phyloP scores from a whole-genome alignment of 2,888 invertebrate genomes.

The Drosophila austrosaltans region DNA sequence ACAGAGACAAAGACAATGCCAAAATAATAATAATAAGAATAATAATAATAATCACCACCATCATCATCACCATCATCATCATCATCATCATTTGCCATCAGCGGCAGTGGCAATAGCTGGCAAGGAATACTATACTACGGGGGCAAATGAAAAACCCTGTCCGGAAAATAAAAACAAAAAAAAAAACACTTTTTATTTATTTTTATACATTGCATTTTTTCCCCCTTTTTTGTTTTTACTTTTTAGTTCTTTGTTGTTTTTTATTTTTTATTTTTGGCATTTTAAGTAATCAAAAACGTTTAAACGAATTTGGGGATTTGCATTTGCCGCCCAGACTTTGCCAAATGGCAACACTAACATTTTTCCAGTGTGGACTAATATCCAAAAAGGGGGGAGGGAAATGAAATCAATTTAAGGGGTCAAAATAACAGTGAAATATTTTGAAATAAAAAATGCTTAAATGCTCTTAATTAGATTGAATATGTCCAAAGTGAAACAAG shows the following conservation, averaged over 20 bases:
- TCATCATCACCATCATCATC: constrained; percentile 55
- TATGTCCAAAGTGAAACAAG: too few relatives aligned
- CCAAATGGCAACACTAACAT: too few relatives aligned
- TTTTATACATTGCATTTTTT: constrained; percentile 8
- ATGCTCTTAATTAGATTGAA: too few relatives aligned
- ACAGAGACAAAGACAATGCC: constrained; percentile 33
- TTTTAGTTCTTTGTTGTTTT: constrained; percentile 14
- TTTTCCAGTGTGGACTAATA: too few relatives aligned
- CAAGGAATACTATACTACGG: constrained; percentile 56
- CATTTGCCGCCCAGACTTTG: constrained; percentile 41
- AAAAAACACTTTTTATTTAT: constrained; percentile 12
- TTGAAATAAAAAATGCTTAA: too few relatives aligned
- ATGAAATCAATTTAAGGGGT: too few relatives aligned
- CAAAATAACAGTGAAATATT: too few relatives aligned
- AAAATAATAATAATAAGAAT: constrained; percentile 43
- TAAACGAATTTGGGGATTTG: constrained; percentile 70
- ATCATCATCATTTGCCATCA: constrained; percentile 60
- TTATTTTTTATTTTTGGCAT: constrained; percentile 44
- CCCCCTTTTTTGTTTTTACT: not conserved
- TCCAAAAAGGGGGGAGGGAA: too few relatives aligned
- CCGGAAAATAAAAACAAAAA: not conserved
- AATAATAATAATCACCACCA: constrained; percentile 1
- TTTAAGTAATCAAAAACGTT: constrained; percentile 73
- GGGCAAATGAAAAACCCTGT: not conserved
- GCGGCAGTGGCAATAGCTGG: constrained; percentile 41